Evolutionary conservation across 2,797 vertebrate species (phyloP).

Genomic region (Pangasius sanitwongsei): DNA sequence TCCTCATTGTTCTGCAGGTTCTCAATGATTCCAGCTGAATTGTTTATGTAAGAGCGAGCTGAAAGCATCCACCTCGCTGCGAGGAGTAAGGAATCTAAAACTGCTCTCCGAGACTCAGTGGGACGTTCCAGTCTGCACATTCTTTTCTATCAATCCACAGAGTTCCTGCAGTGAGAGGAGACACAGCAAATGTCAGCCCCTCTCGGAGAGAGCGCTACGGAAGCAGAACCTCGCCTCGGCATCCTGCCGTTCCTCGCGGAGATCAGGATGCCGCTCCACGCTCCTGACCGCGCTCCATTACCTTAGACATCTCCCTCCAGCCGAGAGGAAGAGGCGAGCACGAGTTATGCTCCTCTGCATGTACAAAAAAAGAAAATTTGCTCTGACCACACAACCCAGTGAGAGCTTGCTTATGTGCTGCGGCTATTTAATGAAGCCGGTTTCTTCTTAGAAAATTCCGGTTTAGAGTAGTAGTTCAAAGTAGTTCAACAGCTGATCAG

Average conservation of each 20-base stretch:
- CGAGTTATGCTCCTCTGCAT: constrained; percentile 28
- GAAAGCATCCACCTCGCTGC: constrained; percentile 2
- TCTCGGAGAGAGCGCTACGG: constrained; percentile 22
- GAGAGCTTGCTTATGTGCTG: not conserved
- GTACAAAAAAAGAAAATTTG: constrained; percentile 9
- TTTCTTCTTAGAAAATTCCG: not conserved
- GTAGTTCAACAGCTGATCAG: too few relatives aligned
- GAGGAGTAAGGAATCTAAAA: constrained; percentile 18
- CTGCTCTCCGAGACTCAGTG: constrained; percentile 31
- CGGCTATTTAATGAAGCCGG: not conserved
- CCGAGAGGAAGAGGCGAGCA: constrained; percentile 38
- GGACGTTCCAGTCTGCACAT: constrained; percentile 15
- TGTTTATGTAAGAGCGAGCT: constrained; percentile 19
- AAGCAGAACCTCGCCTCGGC: constrained; percentile 23
- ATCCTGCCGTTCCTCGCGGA: constrained; percentile 48
- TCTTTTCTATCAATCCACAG: constrained; percentile 40
- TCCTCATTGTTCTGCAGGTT: not conserved
- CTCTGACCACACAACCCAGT: not conserved
- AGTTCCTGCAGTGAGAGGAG: constrained; percentile 52
- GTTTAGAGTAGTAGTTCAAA: not conserved
- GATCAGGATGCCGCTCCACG: constrained; percentile 50
- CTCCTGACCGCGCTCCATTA: constrained; percentile 55
- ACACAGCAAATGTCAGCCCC: constrained; percentile 54
- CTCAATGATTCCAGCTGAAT: not conserved
- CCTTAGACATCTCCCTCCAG: constrained; percentile 56